Percentiles rank a stretch among this genome's conserved stretches.
Conservation (phyloP, 2,888 invertebrate genomes). For the Pedicia rivosa region DNA sequence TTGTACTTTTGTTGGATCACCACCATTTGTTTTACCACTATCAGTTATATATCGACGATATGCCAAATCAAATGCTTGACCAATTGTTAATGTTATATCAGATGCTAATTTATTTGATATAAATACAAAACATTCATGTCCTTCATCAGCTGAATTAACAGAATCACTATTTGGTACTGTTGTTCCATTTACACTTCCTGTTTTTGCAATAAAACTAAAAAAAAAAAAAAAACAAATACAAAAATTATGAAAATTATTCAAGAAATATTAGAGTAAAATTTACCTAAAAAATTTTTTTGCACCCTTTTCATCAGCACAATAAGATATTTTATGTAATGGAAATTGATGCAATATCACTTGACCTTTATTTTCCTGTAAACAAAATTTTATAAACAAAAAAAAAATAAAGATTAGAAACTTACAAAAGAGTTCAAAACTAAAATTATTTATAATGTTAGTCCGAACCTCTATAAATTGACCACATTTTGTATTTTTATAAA, state of each 20-base stretch:
- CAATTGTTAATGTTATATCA: constrained; percentile 94
- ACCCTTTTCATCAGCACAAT: constrained; percentile 97
- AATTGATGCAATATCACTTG: constrained; percentile 85
- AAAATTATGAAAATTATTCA: neutral
- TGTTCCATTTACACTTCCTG: constrained; percentile 10
- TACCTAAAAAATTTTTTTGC: constrained; percentile 80
- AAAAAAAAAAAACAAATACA: constrained; percentile 2
- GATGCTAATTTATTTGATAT: constrained; percentile 94
- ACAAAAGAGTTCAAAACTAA: constrained; percentile 10
- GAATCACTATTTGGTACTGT: constrained; percentile 10
- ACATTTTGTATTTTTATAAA: no score
- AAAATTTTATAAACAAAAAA: neutral
- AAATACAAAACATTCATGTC: constrained; percentile 93
- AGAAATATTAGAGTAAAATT: neutral
- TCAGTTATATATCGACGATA: constrained; percentile 89
- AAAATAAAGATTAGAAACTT: constrained; percentile 10
- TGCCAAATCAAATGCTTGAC: constrained; percentile 95
- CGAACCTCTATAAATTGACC: no score
- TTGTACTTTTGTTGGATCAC: constrained; percentile 52
- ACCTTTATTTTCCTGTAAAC: constrained; percentile 45
- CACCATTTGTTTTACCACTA: constrained; percentile 53
- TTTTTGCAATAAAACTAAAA: constrained; percentile 28
- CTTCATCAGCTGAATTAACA: constrained; percentile 39
- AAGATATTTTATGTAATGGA: constrained; percentile 92
- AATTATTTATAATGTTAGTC: no score